Percentiles rank a stretch among this genome's conserved stretches.
These are phyloP conservation scores for Passerina amoena DNA, from an alignment of 2,113 vertebrate genomes.

Conservation along the genomic window DNA sequence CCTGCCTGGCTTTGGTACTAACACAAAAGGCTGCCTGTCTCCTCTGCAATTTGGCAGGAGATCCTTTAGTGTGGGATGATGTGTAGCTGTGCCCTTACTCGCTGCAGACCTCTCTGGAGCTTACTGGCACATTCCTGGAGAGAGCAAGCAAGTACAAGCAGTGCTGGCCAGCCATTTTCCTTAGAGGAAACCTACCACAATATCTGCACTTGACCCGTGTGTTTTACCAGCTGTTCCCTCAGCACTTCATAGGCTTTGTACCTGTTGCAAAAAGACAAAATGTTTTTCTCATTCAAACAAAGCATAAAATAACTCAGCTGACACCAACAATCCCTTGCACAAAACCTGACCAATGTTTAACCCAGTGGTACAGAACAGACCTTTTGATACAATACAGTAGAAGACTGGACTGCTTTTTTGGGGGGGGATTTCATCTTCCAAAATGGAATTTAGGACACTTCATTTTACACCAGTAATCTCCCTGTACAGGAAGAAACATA, in stretches of 20 bases:
- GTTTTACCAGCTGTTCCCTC: constrained; percentile 55
- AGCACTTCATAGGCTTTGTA: neutral
- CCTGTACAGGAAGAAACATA: neutral
- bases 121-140: constrained; percentile 19
- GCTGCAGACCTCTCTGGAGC: neutral
- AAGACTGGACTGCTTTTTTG: neutral
- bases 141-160: constrained; percentile 12
- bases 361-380: neutral
- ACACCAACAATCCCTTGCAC: neutral
- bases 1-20: constrained; percentile 37
- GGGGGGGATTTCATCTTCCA: neutral
- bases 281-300: neutral
- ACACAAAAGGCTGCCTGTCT: constrained; percentile 71
- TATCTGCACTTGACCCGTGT: neutral
- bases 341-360: neutral
- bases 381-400: neutral
- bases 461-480: neutral
- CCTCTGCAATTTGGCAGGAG: constrained; percentile 58
- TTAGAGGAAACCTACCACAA: neutral
- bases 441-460: neutral
- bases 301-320: neutral
- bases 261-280: constrained; percentile 16
- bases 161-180: neutral
- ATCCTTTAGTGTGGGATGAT: constrained; percentile 36
- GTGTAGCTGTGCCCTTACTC: constrained; percentile 14